Percentiles rank a stretch among this genome's conserved stretches.
phyloP scores from a whole-genome alignment of 2,797 vertebrate species.

The Chaetophractus vellerosus region DNA sequence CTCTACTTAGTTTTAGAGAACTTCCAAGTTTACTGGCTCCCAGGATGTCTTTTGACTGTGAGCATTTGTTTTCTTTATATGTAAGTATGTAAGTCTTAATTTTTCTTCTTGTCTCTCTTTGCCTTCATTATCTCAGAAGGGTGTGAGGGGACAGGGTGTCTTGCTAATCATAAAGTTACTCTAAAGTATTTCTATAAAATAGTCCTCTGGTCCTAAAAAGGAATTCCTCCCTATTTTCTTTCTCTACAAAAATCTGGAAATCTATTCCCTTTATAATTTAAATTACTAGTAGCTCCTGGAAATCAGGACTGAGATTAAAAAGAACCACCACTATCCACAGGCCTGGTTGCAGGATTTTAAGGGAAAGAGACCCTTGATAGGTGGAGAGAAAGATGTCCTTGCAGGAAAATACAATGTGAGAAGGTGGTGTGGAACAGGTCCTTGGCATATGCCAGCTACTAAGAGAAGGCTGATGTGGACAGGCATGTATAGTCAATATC shows the following conservation, averaged over 20 bases:
- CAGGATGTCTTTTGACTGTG: too few relatives aligned
- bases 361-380: neutral
- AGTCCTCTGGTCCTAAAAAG: neutral
- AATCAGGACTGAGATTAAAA: neutral
- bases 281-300: neutral
- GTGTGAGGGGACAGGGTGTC: neutral
- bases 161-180: neutral
- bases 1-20: too few relatives aligned
- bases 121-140: too few relatives aligned
- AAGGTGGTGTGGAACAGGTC: neutral
- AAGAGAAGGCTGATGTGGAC: neutral
- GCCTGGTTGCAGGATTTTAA: neutral
- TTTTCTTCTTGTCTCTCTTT: neutral
- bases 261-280: slow-evolving; percentile 8
- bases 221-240: neutral
- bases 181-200: neutral
- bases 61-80: too few relatives aligned
- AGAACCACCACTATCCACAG: neutral
- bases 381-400: neutral
- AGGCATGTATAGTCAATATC: neutral
- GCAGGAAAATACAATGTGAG: neutral
- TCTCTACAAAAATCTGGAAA: neutral
- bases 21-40: too few relatives aligned
- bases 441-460: neutral
- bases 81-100: neutral